Evolutionary conservation across 1,140 invertebrate genomes (phyloP).

Genomic region (Caerostris extrusa): DNA sequence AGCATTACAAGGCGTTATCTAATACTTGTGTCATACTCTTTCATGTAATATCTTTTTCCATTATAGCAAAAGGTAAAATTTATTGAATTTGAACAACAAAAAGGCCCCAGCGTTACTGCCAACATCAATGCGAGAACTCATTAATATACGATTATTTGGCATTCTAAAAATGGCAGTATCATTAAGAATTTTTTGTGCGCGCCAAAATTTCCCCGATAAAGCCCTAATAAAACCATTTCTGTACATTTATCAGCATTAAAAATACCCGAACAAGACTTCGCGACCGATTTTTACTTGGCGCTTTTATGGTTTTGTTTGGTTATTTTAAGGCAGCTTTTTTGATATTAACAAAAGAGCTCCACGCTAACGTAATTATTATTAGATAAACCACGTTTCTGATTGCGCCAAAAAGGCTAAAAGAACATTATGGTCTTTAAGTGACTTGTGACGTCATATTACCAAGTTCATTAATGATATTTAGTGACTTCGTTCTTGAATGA

Average conservation of each 20-base stretch:
- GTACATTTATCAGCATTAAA: constrained; percentile 61
- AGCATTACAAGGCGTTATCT: background rate
- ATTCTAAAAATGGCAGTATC: constrained; percentile 47
- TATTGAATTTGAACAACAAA: constrained; percentile 27
- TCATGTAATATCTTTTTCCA: background rate
- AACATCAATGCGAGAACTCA: constrained; percentile 29
- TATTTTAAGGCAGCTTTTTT: constrained; percentile 45
- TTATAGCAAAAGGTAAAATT: constrained; percentile 12
- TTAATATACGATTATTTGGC: constrained; percentile 49
- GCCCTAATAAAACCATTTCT: constrained; percentile 55
- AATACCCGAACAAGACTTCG: constrained; percentile 56
- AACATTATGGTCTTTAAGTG: constrained; percentile 56
- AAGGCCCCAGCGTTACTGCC: background rate
- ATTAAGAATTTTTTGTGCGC: constrained; percentile 47
- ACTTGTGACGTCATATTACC: constrained; percentile 56
- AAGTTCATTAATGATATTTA: constrained; percentile 55
- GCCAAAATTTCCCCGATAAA: constrained; percentile 57
- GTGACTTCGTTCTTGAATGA: background rate
- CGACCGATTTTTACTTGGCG: background rate
- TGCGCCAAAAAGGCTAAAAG: constrained; percentile 60
- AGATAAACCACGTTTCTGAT: constrained; percentile 66
- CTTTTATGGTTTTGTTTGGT: constrained; percentile 58
- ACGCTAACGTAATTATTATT: constrained; percentile 61
- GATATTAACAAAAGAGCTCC: constrained; percentile 49
- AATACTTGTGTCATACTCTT: background rate